Evolutionary conservation across 2,888 invertebrate genomes (phyloP), one percentile per base, ranked within the genome.

Genomic region (Ornithoptera alexandrae): DNA sequence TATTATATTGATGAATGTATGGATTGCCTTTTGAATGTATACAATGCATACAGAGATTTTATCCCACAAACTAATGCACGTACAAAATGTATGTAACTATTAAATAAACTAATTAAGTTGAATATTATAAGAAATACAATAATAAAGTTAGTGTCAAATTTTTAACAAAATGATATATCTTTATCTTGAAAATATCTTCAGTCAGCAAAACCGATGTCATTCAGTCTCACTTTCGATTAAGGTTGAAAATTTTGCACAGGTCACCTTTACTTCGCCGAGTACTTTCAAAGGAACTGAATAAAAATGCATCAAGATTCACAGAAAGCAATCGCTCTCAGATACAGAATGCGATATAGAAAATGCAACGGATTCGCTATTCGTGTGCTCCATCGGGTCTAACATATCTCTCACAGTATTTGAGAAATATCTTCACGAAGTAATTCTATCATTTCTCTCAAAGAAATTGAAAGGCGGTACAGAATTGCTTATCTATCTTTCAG

Each of bases 311-410:
- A 59, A 66, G 30, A 70, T 70, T 70, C 67, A 63, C 59, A 59
- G 50, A 67, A 63, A 63, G 70, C 62, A 62, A 70, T 67, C 56
- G 60, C 60, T 67, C 57, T 60, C 42, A 63, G 70, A 70, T 75
- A 81, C 81, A 81, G 79, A 78, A 74, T 77, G 81, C 78, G 80
- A 63, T 66, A 66, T 60, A 70, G 70, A 85, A 85, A 85, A 80
- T 84, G 85, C 85, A 85, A 81, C 77, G 81, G 74, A 81, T 82
- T 82, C 81, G 80, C 81, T 85, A 84, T 83, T 83, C 82, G 79
- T 79, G 76, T 82, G 76, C 78, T 81, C 77, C 78, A 75, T 81
- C 71, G 81, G 82, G 79, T 81, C 78, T 78, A 82, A 80, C 79
- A 73, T 82, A 81, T 84, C 81, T 84, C 81, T 81, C 81, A 76